Evolutionary conservation across 2,797 vertebrate species (phyloP).

Genomic region (Coracias cyanogaster): DNA sequence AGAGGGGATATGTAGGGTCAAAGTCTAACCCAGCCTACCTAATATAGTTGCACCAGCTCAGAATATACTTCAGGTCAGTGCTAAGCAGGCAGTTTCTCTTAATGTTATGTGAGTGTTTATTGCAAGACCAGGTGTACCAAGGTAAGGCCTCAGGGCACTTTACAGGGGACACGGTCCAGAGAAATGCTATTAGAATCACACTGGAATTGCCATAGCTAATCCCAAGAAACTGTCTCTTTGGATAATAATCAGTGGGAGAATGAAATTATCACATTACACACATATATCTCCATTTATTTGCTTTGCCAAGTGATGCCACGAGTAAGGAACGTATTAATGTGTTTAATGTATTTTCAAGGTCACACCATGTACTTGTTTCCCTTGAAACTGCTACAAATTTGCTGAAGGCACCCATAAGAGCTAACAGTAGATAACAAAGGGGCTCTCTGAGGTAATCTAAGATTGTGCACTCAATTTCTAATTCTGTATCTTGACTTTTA

Average conservation of each 20-base stretch:
- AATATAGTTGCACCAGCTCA: not conserved
- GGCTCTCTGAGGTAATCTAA: slow-evolving; percentile 49
- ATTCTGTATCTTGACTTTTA: slow-evolving; percentile 74
- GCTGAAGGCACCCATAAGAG: slow-evolving; percentile 6
- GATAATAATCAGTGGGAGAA: not conserved
- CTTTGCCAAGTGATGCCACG: not conserved
- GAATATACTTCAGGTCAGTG: not conserved
- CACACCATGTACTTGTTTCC: slow-evolving; percentile 8
- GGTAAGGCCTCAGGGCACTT: not conserved
- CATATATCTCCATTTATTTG: not conserved
- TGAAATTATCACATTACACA: not conserved
- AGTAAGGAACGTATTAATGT: not conserved
- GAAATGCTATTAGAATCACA: not conserved
- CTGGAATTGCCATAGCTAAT: not conserved
- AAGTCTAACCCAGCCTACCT: not conserved
- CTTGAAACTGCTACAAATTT: slow-evolving; percentile 35
- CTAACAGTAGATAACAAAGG: slow-evolving; percentile 52
- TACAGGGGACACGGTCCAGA: not conserved
- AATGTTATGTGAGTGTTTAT: not conserved
- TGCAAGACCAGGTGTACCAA: not conserved
- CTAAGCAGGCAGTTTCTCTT: not conserved
- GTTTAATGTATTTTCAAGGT: slow-evolving; percentile 42
- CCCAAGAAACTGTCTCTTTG: not conserved
- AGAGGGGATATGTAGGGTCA: not conserved
- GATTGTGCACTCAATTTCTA: slow-evolving; percentile 59